phyloP scores from a whole-genome alignment of 2,797 vertebrate genomes.

The Gymnocypris eckloni region DNA sequence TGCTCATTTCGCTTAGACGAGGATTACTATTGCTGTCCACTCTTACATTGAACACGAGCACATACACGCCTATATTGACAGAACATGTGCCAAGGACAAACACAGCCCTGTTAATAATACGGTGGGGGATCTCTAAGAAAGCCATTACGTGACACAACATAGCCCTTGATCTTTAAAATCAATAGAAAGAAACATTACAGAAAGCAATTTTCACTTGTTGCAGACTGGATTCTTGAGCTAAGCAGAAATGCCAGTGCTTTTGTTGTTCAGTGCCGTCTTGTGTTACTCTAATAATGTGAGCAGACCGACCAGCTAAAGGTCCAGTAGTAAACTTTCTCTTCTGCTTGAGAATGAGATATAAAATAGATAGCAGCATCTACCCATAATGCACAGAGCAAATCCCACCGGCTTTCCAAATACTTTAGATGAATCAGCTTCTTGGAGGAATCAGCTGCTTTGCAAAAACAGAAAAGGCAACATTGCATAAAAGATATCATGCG shows the following conservation, averaged over 20 bases:
- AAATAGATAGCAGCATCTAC: background rate
- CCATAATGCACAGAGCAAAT: slow-evolving; percentile 15
- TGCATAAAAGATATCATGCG: background rate
- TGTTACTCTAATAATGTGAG: slow-evolving; percentile 48
- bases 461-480: slow-evolving; percentile 14
- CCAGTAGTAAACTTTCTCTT: background rate
- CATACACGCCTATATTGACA: slow-evolving; percentile 40
- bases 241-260: slow-evolving; percentile 43
- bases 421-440: slow-evolving; percentile 15
- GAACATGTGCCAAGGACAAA: slow-evolving; percentile 37
- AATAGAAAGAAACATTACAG: slow-evolving; percentile 32
- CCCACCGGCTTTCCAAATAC: background rate
- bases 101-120: slow-evolving; percentile 38
- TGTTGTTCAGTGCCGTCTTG: slow-evolving; percentile 25
- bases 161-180: slow-evolving; percentile 46
- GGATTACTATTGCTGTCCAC: background rate
- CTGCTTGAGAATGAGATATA: background rate
- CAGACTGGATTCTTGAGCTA: slow-evolving; percentile 40
- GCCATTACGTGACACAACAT: slow-evolving; percentile 48
- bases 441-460: background rate
- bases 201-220: slow-evolving; percentile 46
- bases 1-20: background rate
- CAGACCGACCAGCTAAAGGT: slow-evolving; percentile 35
- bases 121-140: slow-evolving; percentile 33
- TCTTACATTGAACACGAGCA: slow-evolving; percentile 28